Percentiles rank a stretch among this genome's conserved stretches.
Conservation (phyloP, 1,140 invertebrate genomes). For the Tyrophagus putrescentiae region DNA sequence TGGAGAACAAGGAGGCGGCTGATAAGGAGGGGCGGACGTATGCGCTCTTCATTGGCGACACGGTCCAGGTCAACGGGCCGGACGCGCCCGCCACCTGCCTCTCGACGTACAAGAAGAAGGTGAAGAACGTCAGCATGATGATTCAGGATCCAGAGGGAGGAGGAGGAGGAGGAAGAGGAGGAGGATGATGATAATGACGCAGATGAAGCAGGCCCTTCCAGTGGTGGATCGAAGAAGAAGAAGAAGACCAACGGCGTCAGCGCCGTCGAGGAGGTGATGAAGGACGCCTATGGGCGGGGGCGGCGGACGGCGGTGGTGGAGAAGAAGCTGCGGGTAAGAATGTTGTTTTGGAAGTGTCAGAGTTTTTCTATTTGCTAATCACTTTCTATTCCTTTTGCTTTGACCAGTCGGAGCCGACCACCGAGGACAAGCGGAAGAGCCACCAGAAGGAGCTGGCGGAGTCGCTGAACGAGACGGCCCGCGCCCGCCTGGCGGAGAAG, state of each 20-base stretch:
- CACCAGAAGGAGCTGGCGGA: constrained; percentile 89
- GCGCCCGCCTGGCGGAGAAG: constrained; percentile 72
- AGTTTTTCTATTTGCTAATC: constrained; percentile 17
- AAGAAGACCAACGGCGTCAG: constrained; percentile 56
- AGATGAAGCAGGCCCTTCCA: constrained; percentile 38
- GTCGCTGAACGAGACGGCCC: constrained; percentile 77
- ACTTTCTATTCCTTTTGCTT: constrained; percentile 14
- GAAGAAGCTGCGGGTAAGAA: constrained; percentile 66
- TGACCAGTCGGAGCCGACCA: constrained; percentile 71
- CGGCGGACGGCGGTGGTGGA: constrained; percentile 85
- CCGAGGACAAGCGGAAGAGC: constrained; percentile 89
- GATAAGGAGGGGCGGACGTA: constrained; percentile 78
- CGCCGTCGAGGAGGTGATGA: constrained; percentile 50
- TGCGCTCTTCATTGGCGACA: constrained; percentile 91
- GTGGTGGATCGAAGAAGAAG: constrained; percentile 37
- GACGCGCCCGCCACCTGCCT: constrained; percentile 64
- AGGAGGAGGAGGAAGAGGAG: constrained; percentile 49
- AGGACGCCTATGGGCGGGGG: constrained; percentile 38
- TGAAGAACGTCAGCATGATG: constrained; percentile 92
- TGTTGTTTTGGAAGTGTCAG: not conserved
- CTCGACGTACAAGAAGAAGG: constrained; percentile 75
- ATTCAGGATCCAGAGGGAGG: constrained; percentile 57
- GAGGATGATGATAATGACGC: constrained; percentile 56
- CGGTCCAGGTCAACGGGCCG: constrained; percentile 81
- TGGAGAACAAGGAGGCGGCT: constrained; percentile 57